Base-by-base conservation (phyloP, 2,113 vertebrate species). In the Cygnus buccinator region DNA sequence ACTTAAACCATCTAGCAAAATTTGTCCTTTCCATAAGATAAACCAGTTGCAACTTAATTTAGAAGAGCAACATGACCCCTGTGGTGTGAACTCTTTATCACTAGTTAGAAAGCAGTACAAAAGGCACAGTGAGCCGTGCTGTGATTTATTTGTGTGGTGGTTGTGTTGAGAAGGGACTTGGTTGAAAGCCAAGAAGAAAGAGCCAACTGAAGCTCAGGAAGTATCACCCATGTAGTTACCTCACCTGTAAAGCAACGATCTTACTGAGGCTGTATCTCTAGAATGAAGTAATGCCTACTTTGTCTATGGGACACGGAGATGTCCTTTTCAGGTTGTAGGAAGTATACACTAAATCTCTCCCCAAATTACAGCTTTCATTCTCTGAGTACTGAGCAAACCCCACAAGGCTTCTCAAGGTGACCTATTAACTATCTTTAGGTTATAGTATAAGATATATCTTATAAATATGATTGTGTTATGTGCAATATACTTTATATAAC, bases 101-200 rank as follows among this genome's bases (percentile, higher is more conserved):
- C 59, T 90, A 9, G 59, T 88, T 74, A 63, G 44, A 61, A 83
- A 66, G 78, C 77, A 52, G 71, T 44, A 58, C 39, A 46, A 68
- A 66, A 82, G 87, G 67, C 52, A 33, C 55, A 37, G 52, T 33
- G 57, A 84, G 73, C 61, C 33, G 43, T 7, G 43, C 39, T 71
- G 67, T 83, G 90, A 92, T 93, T 91, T 94, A 74, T 71, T 74
- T 80, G 70, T 71, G 50, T 14, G n/a, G 25, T 61, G 75, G 26
- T 12, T 39, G 59, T 90, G 57, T 81, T 91, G 63, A 81, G 84
- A 75, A 65, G 68, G 81, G 66, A 31, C 18, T 91, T 61, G 81
- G 54, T 31, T 65, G 79, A 58, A 29, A 87, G 68, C 75, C 85
- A 95, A 90, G 90, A 29, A 90, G 55, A 80, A 85, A 63, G 82